Percentiles rank a stretch among this genome's conserved stretches.
These are phyloP conservation scores for Phalacrocorax brasilianus DNA, from an alignment of 2,113 vertebrate species.

Conservation along the genomic window DNA sequence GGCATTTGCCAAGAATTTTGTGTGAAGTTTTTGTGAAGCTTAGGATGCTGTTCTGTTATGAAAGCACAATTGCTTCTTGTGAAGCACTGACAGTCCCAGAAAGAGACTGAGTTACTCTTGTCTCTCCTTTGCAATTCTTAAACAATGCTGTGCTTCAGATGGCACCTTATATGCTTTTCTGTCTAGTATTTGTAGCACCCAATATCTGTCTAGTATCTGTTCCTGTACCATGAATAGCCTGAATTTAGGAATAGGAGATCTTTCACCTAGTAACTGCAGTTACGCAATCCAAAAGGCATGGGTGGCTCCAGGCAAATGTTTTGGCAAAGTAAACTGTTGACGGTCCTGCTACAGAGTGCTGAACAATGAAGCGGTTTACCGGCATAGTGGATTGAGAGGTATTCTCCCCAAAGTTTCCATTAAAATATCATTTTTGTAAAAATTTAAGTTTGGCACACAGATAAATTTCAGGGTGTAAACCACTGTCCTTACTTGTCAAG, in stretches of 20 bases:
- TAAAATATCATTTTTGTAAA: background rate
- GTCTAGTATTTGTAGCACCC: background rate
- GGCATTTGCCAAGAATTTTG: background rate
- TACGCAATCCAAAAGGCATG: background rate
- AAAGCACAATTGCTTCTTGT: background rate
- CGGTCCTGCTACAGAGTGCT: background rate
- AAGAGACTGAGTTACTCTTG: background rate
- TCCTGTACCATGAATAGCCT: background rate
- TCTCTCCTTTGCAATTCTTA: background rate
- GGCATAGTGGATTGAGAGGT: accelerated
- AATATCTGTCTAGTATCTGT: background rate
- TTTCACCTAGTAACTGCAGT: background rate
- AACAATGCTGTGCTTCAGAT: background rate
- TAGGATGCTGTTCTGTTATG: background rate
- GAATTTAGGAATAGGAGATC: background rate
- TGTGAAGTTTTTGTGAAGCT: background rate
- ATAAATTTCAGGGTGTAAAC: background rate
- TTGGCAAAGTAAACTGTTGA: background rate
- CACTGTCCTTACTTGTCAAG: background rate
- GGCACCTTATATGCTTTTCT: background rate
- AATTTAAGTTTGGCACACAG: background rate
- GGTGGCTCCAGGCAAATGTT: background rate
- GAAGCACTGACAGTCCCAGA: background rate
- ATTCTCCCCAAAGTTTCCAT: background rate
- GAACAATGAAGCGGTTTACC: background rate